Percentiles rank a stretch among this genome's conserved stretches.
Evolutionary conservation across 2,797 vertebrate species (phyloP).

Genomic region (Bryconaethiops microstoma): DNA sequence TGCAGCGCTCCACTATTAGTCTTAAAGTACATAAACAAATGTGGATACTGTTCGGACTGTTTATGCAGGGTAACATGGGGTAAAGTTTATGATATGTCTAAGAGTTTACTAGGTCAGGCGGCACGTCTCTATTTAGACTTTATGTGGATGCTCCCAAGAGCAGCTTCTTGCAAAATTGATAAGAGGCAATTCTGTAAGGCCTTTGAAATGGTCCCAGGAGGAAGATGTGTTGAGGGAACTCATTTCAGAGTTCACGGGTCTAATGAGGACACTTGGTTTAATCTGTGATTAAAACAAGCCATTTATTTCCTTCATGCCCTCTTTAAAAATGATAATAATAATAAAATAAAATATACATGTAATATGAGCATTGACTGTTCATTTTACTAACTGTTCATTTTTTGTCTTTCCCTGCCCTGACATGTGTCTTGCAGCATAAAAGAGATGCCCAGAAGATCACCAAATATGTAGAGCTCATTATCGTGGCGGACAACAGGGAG

Average conservation of each 20-base stretch:
- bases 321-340: not conserved
- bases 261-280: conserved; percentile 13
- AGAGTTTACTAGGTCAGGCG: conserved; percentile 4
- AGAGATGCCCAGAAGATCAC: conserved; percentile 88
- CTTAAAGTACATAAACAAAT: not conserved
- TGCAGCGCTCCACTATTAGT: not conserved
- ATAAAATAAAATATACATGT: not conserved
- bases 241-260: not conserved
- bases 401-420: not conserved
- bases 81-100: not conserved
- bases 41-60: not conserved
- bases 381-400: not conserved
- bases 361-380: not conserved
- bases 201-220: conserved; percentile 18
- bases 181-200: conserved; percentile 17
- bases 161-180: conserved; percentile 6
- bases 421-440: conserved; percentile 80
- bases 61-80: not conserved
- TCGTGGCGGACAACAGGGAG: conserved; percentile 98
- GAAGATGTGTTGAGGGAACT: conserved; percentile 5
- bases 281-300: not conserved
- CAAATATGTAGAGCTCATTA: conserved; percentile 97
- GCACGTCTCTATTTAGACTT: conserved; percentile 11
- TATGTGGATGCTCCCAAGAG: not conserved
- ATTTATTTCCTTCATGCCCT: not conserved